Base-by-base conservation (phyloP, 2,113 vertebrate species). In the Mustela lutreola region DNA sequence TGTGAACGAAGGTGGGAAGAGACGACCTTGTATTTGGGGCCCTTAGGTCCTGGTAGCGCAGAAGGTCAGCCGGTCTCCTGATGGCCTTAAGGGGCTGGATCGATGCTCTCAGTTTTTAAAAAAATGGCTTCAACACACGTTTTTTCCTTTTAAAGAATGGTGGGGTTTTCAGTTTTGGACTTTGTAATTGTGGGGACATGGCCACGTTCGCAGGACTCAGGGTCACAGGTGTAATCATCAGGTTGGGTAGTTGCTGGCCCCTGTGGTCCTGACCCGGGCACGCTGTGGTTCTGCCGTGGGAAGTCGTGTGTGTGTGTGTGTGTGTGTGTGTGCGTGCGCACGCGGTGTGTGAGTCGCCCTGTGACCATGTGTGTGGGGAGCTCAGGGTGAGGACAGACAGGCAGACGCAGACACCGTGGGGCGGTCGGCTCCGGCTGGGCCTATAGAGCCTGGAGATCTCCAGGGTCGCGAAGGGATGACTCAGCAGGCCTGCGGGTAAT, bases 401-500 rank as follows among this genome's bases (percentile, higher is more conserved):
- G 71, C 2, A 4, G 67, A n/a, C 67, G 1, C 67, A n/a, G 67
- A 70, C n/a, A 2, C 4, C 33, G 33, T 21, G 63, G 63, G 31
- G 67, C 4, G 67, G n/a, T 21, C 10, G 67, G 1, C 18, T 18
- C n/a, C 18, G 7, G 15, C 7, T 1, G 12, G 63, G 63, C 63
- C 63, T 15, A 6, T 0, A 1, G 33, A 21, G 33, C 33, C 67
- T 36, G 33, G 33, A 2, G 33, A 70, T 36, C n/a, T 36, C 18
- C 31, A 19, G 94, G n/a, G 91, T 56, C 0, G n/a, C 16, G 12
- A 11, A 0, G 6, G 18, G 89, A 91, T 97, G 94, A 94, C 94
- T 97, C 89, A 83, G 97, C 96, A 95, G 85, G 94, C 70, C 86
- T 60, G 79, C 85, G 48, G 78, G 33, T 95, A 88, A 48, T 93